Evolutionary conservation across 1,140 invertebrate genomes (phyloP), one percentile per base, ranked within the genome.

Genomic region (Acromyrmex charruanus): DNA sequence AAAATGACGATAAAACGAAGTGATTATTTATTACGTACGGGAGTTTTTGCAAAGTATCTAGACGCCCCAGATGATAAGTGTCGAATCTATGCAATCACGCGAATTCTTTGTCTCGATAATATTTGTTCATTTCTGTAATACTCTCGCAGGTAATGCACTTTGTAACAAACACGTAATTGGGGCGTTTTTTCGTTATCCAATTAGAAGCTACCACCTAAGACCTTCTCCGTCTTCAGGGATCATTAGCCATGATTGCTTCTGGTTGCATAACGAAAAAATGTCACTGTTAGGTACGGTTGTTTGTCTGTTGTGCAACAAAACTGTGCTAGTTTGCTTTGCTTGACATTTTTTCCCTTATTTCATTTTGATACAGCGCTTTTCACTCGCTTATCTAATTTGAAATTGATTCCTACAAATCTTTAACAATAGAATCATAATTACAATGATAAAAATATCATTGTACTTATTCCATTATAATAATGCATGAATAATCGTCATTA

Each of bases 1-100:
- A 49, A 35, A 75, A 75, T 75, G 18, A 58, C 9, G 21, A 44
- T 16, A 14, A 35, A 63, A 44, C 21, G n/a, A 77, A n/a, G 18
- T 25, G 39, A 77, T 77, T 77, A 63, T 39, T 77, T 18, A 63
- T 63, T 77, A 58, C 6, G 10, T 21, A 58, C 2, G 6, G 12
- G 59, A 63, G 44, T 88, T 85, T 85, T 89, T 65, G 79, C 69
- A 51, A 68, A 65, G 21, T 61, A 82, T 55, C 84, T 39, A 85
- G 28, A 68, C 44, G 28, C 86, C 49, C 28, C 49, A 71, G 84
- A 77, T 21, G 44, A 88, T 84, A 90, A 88, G 85, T 88, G 59
- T 35, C 63, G 77, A 28, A 89, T 90, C 80, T 86, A 88, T 31
- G 51, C 68, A 80, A 74, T 44, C 35, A 68, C 51, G 69, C 63